These are phyloP conservation scores for Gymnorhina tibicen DNA, from an alignment of 2,113 vertebrate genomes.

Conservation along the genomic window DNA sequence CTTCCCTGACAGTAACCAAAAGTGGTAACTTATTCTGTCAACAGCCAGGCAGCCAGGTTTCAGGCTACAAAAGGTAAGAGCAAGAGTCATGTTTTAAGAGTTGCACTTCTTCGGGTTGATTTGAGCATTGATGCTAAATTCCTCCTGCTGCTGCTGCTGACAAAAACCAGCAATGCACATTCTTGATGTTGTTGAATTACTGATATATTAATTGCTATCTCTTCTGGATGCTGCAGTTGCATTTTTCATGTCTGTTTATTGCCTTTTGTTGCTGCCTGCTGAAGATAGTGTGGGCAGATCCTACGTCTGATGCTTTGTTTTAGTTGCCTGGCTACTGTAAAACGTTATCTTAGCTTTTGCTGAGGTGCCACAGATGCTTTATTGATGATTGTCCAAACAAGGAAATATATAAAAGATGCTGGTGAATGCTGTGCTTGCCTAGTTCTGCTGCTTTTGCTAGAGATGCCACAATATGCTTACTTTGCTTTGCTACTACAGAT, in stretches of 20 bases:
- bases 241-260: constrained; percentile 31
- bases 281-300: constrained; percentile 6
- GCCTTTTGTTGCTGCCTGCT: constrained; percentile 25
- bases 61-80: constrained; percentile 13
- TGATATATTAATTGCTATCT: constrained; percentile 29
- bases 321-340: constrained; percentile 61
- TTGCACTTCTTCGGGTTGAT: not conserved
- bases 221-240: not conserved
- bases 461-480: not conserved
- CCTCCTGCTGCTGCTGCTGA: not conserved
- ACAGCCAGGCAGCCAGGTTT: not conserved
- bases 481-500: not conserved
- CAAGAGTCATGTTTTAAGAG: not conserved
- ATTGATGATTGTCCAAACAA: constrained; percentile 28
- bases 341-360: constrained; percentile 38
- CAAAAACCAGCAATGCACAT: not conserved
- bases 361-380: constrained; percentile 44
- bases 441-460: constrained; percentile 11
- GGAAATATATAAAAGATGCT: constrained; percentile 1
- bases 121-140: not conserved
- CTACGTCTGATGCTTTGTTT: constrained; percentile 40
- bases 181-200: not conserved
- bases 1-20: not conserved
- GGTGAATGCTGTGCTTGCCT: not conserved
- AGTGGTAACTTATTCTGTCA: not conserved